Evolutionary conservation across 2,888 invertebrate species (phyloP), one percentile per base, ranked within the genome.

Genomic region (Tenodera sinensis): DNA sequence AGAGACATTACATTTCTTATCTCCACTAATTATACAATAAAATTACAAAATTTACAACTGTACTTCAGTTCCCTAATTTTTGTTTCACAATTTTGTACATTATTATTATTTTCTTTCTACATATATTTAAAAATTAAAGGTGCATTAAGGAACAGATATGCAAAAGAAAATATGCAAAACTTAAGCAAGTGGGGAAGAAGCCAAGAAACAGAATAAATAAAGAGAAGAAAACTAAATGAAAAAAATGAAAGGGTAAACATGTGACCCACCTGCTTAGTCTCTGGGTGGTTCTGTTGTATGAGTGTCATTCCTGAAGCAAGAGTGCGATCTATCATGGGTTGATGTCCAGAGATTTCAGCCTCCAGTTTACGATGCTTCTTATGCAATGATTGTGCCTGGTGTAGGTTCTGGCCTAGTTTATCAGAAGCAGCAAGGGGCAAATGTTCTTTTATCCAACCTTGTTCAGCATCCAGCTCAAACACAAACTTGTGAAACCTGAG

Each of bases 371-470:
- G 97, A 93, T 99, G 99, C 93, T 99, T 99, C 94, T 99, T 99
- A 92, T 97, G 95, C 90, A 97, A 95, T 27, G 97, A 97, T 93
- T 99, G 98, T 0, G 98, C 98, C 92, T 98, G 98, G 92, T 98
- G 97, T 83, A 99, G 94, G 93, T 97, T 98, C 88, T 96, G 96
- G 0, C 98, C 98, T 34, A 97, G 94, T 47, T 95, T 95, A 25
- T 96, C 96, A 0, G 97, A 97, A 0, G 96, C 94, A 0, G 98
- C 98, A 0, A 96, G 95, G 0, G 97, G 97, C 91, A 96, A 93
- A 90, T 98, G 97, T 93, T 99, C 99, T 83, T 96, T 96, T 91
- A 99, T 97, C 99, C 99, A 99, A 92, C 98, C 98, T 91, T 98
- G 94, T 93, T 99, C 99, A 1, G 97, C 96, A 86, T 98, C 97